These are phyloP conservation scores for Galendromus occidentalis DNA, from an alignment of 1,140 invertebrate genomes.

Conservation along the genomic window DNA sequence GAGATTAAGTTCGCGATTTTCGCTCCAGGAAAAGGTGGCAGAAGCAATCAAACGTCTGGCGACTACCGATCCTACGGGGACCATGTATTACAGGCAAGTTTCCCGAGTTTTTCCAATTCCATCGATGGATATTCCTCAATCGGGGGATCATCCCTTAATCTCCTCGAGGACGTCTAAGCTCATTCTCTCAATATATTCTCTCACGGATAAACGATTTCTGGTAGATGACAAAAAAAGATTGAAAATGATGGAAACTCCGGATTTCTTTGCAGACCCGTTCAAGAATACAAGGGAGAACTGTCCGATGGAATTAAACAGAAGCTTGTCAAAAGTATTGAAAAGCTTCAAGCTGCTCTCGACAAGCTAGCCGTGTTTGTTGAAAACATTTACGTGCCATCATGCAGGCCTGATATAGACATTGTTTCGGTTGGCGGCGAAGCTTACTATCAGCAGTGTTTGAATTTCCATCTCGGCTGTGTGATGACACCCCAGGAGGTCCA, in stretches of 20 bases:
- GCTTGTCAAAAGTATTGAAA: constrained; percentile 8
- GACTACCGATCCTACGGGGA: constrained; percentile 6
- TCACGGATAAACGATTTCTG: too few species aligned
- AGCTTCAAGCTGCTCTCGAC: too few species aligned
- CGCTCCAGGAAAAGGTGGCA: constrained; percentile 13
- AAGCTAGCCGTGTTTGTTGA: too few species aligned
- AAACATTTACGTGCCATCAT: neutral
- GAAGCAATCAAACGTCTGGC: neutral
- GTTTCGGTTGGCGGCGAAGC: constrained; percentile 20
- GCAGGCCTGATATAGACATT: neutral
- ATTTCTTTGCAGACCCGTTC: constrained; percentile 12
- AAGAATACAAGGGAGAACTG: constrained; percentile 19
- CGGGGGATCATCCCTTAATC: too few species aligned
- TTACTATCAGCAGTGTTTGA: constrained; percentile 26
- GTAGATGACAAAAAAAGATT: constrained; percentile 15
- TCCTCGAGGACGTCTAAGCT: too few species aligned
- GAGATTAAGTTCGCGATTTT: too few species aligned
- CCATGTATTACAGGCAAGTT: constrained; percentile 21
- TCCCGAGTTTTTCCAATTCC: constrained; percentile 16
- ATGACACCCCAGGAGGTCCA: constrained; percentile 28
- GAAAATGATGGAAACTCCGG: constrained; percentile 15
- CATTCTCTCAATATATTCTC: too few species aligned
- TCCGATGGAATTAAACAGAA: constrained; percentile 17
- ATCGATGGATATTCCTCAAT: too few species aligned
- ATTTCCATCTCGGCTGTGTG: constrained; percentile 26